A percentile compares a stretch with the other conserved stretches of the same genome.
Evolutionary conservation across 2,113 vertebrate genomes (phyloP).

Genomic region (Lutjanus erythropterus): DNA sequence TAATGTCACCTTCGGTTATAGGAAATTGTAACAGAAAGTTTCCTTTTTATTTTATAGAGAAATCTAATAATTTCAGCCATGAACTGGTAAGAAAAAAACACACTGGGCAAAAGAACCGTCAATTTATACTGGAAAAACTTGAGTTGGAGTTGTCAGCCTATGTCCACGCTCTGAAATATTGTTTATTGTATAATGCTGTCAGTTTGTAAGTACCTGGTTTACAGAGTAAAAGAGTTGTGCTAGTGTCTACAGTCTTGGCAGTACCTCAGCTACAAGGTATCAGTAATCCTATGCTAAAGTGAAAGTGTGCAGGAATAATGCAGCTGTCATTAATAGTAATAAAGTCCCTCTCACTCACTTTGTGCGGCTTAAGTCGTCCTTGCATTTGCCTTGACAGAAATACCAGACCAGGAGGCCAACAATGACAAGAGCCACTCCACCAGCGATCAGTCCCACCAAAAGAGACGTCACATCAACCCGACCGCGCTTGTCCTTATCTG

Average conservation of each 20-base stretch:
- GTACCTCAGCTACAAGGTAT: background rate
- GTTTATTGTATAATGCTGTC: background rate
- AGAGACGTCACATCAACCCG: constrained; percentile 90
- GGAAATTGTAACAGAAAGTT: background rate
- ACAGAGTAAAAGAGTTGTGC: background rate
- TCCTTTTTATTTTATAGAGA: background rate
- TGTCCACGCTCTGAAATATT: background rate
- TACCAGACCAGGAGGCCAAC: constrained; percentile 88
- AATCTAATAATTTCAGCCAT: background rate
- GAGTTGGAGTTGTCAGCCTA: background rate
- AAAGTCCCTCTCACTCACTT: constrained; percentile 67
- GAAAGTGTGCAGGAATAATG: background rate
- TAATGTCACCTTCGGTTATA: background rate
- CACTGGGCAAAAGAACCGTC: background rate
- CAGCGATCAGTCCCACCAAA: constrained; percentile 90
- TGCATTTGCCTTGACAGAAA: constrained; percentile 83
- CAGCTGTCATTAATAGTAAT: background rate
- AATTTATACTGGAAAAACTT: background rate
- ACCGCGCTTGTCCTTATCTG: constrained; percentile 64
- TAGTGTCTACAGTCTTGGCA: background rate
- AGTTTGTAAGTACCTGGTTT: background rate
- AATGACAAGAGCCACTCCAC: constrained; percentile 87
- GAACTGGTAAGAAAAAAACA: background rate
- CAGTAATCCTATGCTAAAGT: background rate
- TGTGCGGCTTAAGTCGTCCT: constrained; percentile 53